Evolutionary conservation across 2,797 vertebrate genomes (phyloP), one percentile per base, ranked within the genome.

Genomic region (Amazona ochrocephala): DNA sequence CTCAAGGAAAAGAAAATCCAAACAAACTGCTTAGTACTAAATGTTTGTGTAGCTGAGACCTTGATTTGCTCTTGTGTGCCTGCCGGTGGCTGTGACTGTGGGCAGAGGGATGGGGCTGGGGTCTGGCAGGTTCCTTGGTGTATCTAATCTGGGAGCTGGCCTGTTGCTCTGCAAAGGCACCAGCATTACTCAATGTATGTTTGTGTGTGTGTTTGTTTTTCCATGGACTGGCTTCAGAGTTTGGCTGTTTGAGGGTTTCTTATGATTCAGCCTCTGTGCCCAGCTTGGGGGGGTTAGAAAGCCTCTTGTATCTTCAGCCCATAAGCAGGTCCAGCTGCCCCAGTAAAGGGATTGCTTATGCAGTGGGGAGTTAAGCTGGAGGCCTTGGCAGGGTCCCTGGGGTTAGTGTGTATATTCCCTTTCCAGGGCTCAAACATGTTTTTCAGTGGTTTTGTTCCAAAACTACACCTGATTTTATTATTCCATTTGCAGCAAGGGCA

Each of bases 41-140:
- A 9, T 54, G 30, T 62, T 53, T 53, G 29, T 11, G 27, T 54
- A 7, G 22, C 74, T 29, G 64, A 54, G 54, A 58, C 41, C 48
- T 21, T 10, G 64, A 56, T n/a, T n/a, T 39, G 66, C 17, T 47
- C 66, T 13, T 17, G 26, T 0, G 1, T 30, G 13, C 45, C 50
- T 76, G 65, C 13, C 44, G 0, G 1, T 7, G 32, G 54, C 68
- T 23, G 18, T 0, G 3, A 0, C 24, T 24, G 20, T 0, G 1
- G 78, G 32, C 8, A 24, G 32, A 30, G 50, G 0, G 0, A 11
- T 0, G 0, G 60, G 42, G n/a, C 29, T 34, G 80, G 45, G 47
- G 18, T 7, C 47, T 1, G 4, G 30, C 26, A 10, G 29, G 21
- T 60, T 44, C 44, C 13, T n/a, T 24, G 47, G 26, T 62, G 47